Percentiles rank a stretch among this genome's conserved stretches.
phyloP scores from a whole-genome alignment of 1,140 invertebrate species.

The Adoxophyes honmai region DNA sequence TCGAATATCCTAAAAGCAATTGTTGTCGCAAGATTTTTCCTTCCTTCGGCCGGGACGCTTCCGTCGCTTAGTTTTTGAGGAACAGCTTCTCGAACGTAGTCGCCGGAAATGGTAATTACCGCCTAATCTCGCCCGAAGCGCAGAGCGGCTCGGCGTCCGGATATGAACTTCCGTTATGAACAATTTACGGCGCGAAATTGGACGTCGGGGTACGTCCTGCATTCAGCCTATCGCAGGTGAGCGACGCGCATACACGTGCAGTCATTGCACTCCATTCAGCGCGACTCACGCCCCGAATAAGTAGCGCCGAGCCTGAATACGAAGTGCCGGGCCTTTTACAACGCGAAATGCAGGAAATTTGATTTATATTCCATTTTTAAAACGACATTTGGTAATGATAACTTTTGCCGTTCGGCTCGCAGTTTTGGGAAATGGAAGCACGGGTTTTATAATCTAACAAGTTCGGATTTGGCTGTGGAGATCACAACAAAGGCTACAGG shows the following conservation, averaged over 20 bases:
- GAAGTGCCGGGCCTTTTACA: slow-evolving; percentile 50
- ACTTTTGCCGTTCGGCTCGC: slow-evolving; percentile 10
- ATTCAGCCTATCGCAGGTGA: slow-evolving; percentile 53
- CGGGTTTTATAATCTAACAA: slow-evolving; percentile 19
- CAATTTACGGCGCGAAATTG: slow-evolving; percentile 80
- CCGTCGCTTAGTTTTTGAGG: slow-evolving; percentile 31
- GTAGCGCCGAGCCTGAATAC: slow-evolving; percentile 49
- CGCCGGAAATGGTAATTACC: slow-evolving; percentile 79
- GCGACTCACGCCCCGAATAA: slow-evolving; percentile 44
- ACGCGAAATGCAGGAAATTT: slow-evolving; percentile 45
- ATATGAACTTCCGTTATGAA: slow-evolving; percentile 82
- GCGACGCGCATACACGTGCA: slow-evolving; percentile 48
- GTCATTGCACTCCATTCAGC: slow-evolving; percentile 47
- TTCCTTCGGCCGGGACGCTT: slow-evolving; percentile 46
- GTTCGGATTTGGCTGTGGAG: background rate
- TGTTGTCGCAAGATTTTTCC: slow-evolving; percentile 42
- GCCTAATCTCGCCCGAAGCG: slow-evolving; percentile 77
- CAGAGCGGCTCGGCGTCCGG: slow-evolving; percentile 71
- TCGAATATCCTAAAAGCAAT: slow-evolving; percentile 29
- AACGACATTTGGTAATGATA: slow-evolving; percentile 30
- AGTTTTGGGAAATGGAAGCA: slow-evolving; percentile 16
- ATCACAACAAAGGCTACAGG: too few species aligned
- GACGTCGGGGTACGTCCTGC: slow-evolving; percentile 66
- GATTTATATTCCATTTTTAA: slow-evolving; percentile 52
- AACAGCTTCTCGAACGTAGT: slow-evolving; percentile 55